Evolutionary conservation across 2,797 vertebrate genomes (phyloP).

Genomic region (Periophthalmus magnuspinnatus): DNA sequence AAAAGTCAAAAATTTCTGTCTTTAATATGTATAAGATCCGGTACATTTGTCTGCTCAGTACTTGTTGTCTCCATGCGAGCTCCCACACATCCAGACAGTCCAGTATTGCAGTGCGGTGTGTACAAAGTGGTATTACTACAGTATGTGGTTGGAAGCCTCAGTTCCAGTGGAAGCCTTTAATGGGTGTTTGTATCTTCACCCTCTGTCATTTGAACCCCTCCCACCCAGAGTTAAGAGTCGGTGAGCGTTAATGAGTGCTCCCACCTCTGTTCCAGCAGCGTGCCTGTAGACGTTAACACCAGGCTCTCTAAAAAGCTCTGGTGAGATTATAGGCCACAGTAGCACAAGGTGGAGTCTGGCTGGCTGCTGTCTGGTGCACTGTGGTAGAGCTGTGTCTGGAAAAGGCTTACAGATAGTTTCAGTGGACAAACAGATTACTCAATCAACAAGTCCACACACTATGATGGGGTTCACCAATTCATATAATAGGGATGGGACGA

Average conservation of each 20-base stretch:
- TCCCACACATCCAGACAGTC: background rate
- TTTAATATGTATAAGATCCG: no score
- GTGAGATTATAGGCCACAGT: slow-evolving; percentile 27
- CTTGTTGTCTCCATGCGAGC: background rate
- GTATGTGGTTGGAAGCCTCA: background rate
- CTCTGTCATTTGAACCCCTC: slow-evolving; percentile 35
- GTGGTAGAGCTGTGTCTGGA: slow-evolving; percentile 15
- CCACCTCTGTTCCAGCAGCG: background rate
- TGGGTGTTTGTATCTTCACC: slow-evolving; percentile 25
- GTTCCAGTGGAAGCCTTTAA: slow-evolving; percentile 28
- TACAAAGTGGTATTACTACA: background rate
- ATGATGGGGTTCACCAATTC: background rate
- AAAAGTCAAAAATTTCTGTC: no score
- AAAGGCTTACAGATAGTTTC: slow-evolving; percentile 1
- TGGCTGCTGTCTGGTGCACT: slow-evolving; percentile 21
- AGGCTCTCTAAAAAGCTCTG: slow-evolving; percentile 23
- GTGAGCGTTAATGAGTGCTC: slow-evolving; percentile 29
- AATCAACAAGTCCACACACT: background rate
- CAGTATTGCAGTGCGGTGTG: background rate
- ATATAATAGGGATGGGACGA: no score
- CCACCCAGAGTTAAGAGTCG: slow-evolving; percentile 32
- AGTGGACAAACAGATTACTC: background rate
- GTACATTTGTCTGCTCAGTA: no score
- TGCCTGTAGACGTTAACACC: slow-evolving; percentile 15
- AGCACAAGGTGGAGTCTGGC: slow-evolving; percentile 15